Evolutionary conservation across 2,113 vertebrate genomes (phyloP).

Genomic region (Plecotus auritus): DNA sequence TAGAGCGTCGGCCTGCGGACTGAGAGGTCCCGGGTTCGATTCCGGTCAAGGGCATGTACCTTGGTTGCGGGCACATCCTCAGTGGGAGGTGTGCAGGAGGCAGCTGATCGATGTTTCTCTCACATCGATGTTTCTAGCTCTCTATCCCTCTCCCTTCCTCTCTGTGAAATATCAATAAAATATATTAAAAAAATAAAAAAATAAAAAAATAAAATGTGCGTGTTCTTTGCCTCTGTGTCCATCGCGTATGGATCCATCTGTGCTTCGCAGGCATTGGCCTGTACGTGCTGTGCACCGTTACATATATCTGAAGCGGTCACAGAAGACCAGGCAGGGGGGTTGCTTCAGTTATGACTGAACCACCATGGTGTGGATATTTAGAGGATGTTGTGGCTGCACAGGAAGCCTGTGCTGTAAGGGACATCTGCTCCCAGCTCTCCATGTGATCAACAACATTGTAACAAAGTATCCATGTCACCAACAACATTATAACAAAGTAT

Average conservation of each 20-base stretch:
- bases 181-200: no score
- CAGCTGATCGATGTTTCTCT: no score
- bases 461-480: conserved; percentile 47
- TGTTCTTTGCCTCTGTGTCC: neutral
- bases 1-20: no score
- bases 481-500: conserved; percentile 24
- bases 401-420: neutral
- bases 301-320: neutral
- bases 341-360: neutral
- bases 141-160: no score
- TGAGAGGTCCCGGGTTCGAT: no score
- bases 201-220: neutral
- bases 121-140: no score
- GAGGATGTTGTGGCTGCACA: neutral
- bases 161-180: no score
- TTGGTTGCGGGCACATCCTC: no score
- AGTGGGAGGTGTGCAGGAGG: no score
- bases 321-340: neutral
- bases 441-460: conserved; percentile 42
- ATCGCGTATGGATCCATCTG: no score
- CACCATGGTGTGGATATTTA: neutral
- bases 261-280: neutral
- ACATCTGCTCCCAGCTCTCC: conserved; percentile 32
- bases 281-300: neutral
- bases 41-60: no score